These are phyloP conservation scores for Semibalanus balanoides DNA, from an alignment of 1,140 invertebrate species.

Conservation along the genomic window DNA sequence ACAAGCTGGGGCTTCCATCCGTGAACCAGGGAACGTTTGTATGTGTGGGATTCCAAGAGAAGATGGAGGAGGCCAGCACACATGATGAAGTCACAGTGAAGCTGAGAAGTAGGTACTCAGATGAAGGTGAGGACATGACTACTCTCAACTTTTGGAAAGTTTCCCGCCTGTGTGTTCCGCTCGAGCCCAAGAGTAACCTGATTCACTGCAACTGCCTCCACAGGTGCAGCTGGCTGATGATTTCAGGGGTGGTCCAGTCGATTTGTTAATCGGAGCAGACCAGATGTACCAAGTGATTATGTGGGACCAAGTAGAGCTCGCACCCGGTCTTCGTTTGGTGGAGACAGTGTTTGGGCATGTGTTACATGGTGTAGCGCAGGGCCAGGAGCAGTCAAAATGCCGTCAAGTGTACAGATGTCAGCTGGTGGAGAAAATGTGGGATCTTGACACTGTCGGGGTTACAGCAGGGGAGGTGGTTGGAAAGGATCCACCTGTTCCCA, in stretches of 20 bases:
- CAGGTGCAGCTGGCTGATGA: neutral
- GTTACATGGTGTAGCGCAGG: neutral
- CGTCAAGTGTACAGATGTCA: neutral
- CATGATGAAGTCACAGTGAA: neutral
- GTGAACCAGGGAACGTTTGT: neutral
- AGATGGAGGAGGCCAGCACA: neutral
- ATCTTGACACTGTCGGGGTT: neutral
- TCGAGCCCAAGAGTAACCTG: neutral
- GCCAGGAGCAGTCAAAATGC: neutral
- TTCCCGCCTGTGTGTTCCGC: neutral
- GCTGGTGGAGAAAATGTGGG: neutral
- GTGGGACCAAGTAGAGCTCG: neutral
- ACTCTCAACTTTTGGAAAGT: neutral
- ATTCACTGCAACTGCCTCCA: neutral
- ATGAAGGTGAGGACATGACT: neutral
- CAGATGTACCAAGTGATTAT: neutral
- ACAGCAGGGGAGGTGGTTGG: neutral
- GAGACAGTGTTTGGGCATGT: neutral
- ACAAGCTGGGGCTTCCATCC: neutral
- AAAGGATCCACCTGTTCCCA: neutral
- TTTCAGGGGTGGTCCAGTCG: neutral
- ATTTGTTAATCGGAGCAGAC: neutral
- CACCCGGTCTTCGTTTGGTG: neutral
- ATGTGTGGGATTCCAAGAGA: neutral
- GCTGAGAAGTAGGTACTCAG: neutral